phyloP scores from a whole-genome alignment of 2,113 vertebrate species.

The Patagioenas fasciata region DNA sequence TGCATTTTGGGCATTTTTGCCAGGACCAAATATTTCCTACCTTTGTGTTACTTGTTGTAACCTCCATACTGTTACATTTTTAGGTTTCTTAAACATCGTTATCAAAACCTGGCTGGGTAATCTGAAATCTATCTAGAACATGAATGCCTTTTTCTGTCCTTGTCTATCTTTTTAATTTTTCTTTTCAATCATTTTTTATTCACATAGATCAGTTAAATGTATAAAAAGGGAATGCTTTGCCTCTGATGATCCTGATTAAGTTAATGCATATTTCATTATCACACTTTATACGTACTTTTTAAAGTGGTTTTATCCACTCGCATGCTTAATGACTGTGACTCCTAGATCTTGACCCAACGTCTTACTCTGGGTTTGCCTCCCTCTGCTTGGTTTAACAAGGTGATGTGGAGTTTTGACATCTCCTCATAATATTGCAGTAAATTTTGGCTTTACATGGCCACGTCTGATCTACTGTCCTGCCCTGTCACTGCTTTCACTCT shows the following conservation, averaged over 20 bases:
- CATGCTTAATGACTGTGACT: neutral
- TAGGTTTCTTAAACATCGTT: neutral
- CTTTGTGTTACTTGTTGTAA: neutral
- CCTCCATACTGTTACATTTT: neutral
- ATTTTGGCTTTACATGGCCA: neutral
- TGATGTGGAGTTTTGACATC: neutral
- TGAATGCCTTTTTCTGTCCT: neutral
- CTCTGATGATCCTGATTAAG: conserved; percentile 61
- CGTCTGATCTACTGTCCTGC: neutral
- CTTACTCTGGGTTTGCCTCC: neutral
- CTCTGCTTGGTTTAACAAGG: neutral
- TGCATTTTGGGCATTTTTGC: neutral
- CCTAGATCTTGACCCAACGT: conserved; percentile 1
- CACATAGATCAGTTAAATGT: conserved; percentile 44
- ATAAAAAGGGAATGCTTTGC: conserved; percentile 41
- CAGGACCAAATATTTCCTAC: neutral
- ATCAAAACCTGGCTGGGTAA: conserved; percentile 12
- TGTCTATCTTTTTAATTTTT: conserved; percentile 23
- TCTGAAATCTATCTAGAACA: conserved; percentile 32
- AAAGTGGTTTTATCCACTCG: conserved; percentile 40
- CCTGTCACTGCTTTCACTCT: neutral
- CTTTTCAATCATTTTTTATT: conserved; percentile 54
- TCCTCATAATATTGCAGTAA: neutral
- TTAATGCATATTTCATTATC: conserved; percentile 63
- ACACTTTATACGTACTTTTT: conserved; percentile 23